Evolutionary conservation across 2,797 vertebrate genomes (phyloP).

Genomic region (Lagorchestes hirsutus): DNA sequence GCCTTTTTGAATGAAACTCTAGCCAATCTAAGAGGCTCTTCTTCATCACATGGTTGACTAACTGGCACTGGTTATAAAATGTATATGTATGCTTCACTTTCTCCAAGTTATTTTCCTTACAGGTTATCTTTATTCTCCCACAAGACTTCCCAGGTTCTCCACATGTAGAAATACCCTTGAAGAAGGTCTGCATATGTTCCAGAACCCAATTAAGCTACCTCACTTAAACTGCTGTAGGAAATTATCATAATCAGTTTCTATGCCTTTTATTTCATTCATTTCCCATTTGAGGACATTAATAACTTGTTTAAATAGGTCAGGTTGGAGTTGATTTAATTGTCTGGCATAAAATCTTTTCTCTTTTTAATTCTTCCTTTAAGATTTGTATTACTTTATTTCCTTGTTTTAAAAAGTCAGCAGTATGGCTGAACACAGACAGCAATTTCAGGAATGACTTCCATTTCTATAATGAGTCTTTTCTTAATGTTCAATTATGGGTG

Average conservation of each 20-base stretch:
- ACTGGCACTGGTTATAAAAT: neutral
- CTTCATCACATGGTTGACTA: neutral
- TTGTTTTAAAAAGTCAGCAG: neutral
- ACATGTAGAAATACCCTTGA: neutral
- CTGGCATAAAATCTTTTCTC: neutral
- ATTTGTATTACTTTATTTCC: neutral
- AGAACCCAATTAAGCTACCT: neutral
- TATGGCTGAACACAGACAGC: neutral
- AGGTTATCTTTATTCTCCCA: neutral
- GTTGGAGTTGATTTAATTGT: neutral
- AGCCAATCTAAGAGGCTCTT: neutral
- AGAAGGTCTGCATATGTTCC: neutral
- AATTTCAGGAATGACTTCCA: neutral
- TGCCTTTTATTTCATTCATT: neutral
- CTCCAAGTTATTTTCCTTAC: neutral
- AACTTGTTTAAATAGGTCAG: neutral
- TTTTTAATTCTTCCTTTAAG: neutral
- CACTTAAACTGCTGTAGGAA: neutral
- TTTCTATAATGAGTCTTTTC: neutral
- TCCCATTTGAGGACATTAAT: neutral
- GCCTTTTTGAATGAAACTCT: neutral
- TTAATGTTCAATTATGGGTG: neutral
- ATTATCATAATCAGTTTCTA: neutral
- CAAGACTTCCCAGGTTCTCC: neutral
- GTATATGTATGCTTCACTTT: neutral